Conservation (phyloP, 2,113 vertebrate species). For the Barbus barbus region DNA sequence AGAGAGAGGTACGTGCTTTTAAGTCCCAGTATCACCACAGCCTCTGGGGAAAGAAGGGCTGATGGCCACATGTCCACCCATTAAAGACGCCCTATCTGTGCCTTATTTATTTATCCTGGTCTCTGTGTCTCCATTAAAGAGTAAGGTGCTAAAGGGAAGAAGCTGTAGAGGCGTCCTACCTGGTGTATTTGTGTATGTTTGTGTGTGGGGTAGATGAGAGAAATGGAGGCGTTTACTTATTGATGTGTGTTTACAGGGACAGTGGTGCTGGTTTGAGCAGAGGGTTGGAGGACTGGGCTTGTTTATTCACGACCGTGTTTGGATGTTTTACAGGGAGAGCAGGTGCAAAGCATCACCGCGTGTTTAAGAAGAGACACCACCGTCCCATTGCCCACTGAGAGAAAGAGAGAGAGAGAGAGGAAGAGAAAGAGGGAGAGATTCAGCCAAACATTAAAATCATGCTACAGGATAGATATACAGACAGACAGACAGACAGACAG, state of each 20-base stretch:
- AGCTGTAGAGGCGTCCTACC: constrained; percentile 33
- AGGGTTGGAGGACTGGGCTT: constrained; percentile 69
- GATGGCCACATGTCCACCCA: constrained; percentile 38
- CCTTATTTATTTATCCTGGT: constrained; percentile 52
- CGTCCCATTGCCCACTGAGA: constrained; percentile 50
- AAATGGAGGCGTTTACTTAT: constrained; percentile 74
- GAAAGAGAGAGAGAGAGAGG: too few relatives aligned
- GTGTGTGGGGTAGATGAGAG: constrained; percentile 48
- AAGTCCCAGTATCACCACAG: constrained; percentile 66
- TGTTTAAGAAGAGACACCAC: constrained; percentile 64
- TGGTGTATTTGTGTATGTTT: constrained; percentile 45
- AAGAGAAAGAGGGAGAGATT: too few relatives aligned
- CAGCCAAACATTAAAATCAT: too few relatives aligned
- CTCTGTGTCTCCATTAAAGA: constrained; percentile 67
- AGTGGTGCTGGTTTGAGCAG: constrained; percentile 63
- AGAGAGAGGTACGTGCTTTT: constrained; percentile 18
- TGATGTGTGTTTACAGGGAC: constrained; percentile 73
- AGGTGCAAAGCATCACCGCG: constrained; percentile 74
- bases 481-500: not conserved
- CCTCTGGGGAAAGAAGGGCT: constrained; percentile 65
- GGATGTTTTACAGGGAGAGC: constrained; percentile 80
- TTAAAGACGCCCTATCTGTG: constrained; percentile 48
- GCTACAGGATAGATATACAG: not conserved
- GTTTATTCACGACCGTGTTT: constrained; percentile 77
- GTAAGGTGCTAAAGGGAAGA: constrained; percentile 43